A percentile compares a stretch with the other conserved stretches of the same genome.
These are phyloP conservation scores for Scaptomyza graminum DNA, from an alignment of 1,140 invertebrate species.

Conservation along the genomic window DNA sequence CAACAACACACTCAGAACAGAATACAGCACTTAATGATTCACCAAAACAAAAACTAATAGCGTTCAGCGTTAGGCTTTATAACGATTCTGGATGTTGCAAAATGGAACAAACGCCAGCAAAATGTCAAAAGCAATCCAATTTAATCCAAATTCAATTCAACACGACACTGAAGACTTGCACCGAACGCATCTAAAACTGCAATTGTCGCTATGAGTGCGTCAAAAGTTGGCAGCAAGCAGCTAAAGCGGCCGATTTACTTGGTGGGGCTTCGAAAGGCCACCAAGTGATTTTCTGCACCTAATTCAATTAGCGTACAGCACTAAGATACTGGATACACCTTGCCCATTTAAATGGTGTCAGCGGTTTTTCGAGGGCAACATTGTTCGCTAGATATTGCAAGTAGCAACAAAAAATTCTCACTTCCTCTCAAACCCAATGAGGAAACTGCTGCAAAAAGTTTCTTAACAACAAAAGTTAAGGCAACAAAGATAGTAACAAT, in stretches of 20 bases:
- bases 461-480: too few species aligned
- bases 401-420: too few species aligned
- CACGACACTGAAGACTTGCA: conserved; percentile 56
- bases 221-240: conserved; percentile 27
- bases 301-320: conserved; percentile 65
- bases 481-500: too few species aligned
- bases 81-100: background rate
- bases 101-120: background rate
- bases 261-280: conserved; percentile 61
- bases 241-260: conserved; percentile 17
- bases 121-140: background rate
- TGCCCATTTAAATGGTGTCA: too few species aligned
- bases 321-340: background rate
- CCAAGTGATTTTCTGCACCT: conserved; percentile 47
- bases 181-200: conserved; percentile 76
- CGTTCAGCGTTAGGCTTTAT: background rate
- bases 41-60: conserved; percentile 7
- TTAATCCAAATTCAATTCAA: conserved; percentile 2
- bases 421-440: too few species aligned
- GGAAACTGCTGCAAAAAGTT: too few species aligned
- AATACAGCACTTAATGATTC: conserved; percentile 15
- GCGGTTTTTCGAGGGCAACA: too few species aligned
- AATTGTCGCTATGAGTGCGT: conserved; percentile 57
- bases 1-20: conserved; percentile 1
- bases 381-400: too few species aligned